These are phyloP conservation scores for Stigmatopora nigra DNA, from an alignment of 2,113 vertebrate genomes.

Conservation along the genomic window DNA sequence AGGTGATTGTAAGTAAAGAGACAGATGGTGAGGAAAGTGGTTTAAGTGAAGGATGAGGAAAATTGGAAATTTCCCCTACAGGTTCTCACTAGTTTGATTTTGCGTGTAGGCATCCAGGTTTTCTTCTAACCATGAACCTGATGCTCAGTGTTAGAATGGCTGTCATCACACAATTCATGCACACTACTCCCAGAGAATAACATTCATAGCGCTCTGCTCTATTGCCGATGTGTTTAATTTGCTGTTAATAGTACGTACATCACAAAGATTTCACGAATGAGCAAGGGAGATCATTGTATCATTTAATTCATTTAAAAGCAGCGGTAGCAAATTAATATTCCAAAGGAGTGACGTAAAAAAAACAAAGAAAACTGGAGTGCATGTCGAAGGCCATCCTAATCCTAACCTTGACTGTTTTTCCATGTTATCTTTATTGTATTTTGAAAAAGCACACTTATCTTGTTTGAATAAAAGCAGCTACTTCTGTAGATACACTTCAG, in stretches of 20 bases:
- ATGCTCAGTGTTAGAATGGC: constrained; percentile 7
- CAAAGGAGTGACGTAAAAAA: too few relatives aligned
- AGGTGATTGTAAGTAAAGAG: constrained; percentile 34
- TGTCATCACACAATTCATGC: neutral
- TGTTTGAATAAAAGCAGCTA: too few relatives aligned
- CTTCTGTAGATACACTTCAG: too few relatives aligned
- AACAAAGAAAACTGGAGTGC: too few relatives aligned
- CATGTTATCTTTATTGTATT: too few relatives aligned
- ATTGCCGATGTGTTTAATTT: neutral
- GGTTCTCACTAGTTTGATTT: constrained; percentile 1
- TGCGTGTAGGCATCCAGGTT: constrained; percentile 23
- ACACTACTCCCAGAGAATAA: neutral
- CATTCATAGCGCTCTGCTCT: neutral
- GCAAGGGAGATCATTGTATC: neutral
- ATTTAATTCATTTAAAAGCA: neutral
- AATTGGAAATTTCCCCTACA: constrained; percentile 22
- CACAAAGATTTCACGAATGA: neutral
- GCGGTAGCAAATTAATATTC: too few relatives aligned
- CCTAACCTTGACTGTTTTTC: too few relatives aligned
- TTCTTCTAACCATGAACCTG: constrained; percentile 28
- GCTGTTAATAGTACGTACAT: neutral
- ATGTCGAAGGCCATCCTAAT: too few relatives aligned
- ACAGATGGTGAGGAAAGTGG: constrained; percentile 26
- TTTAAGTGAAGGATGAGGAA: constrained; percentile 26
- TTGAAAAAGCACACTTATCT: too few relatives aligned